A percentile compares a stretch with the other conserved stretches of the same genome.
phyloP scores from a whole-genome alignment of 1,140 invertebrate genomes.

The Limonius californicus region DNA sequence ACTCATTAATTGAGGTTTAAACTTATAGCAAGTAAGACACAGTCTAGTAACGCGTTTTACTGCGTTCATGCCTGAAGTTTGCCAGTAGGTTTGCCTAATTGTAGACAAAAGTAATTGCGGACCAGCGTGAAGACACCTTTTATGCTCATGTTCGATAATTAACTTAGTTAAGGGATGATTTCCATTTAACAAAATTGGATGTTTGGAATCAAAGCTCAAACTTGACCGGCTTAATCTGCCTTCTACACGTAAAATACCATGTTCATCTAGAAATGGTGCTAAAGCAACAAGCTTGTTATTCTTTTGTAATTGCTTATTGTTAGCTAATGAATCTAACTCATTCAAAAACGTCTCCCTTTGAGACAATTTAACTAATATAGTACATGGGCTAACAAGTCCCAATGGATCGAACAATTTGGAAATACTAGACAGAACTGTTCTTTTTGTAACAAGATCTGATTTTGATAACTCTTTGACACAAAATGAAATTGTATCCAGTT shows the following conservation, averaged over 20 bases:
- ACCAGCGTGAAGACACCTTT: conserved; percentile 20
- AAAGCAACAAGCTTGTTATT: background rate
- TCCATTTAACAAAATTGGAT: conserved; percentile 28
- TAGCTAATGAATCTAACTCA: conserved; percentile 12
- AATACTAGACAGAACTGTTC: conserved; percentile 11
- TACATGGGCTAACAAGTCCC: conserved; percentile 5
- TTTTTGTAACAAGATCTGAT: conserved; percentile 7
- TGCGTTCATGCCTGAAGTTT: too few relatives aligned
- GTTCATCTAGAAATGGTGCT: background rate
- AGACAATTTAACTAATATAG: conserved; percentile 18
- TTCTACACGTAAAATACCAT: background rate
- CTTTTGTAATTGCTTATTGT: background rate
- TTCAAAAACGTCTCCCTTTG: conserved; percentile 16
- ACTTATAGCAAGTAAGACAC: conserved; percentile 23
- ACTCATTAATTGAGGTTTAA: conserved; percentile 16
- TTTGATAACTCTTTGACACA: background rate
- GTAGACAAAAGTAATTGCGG: conserved; percentile 17
- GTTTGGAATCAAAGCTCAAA: conserved; percentile 17
- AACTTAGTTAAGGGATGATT: conserved; percentile 27
- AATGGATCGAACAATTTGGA: conserved; percentile 7
- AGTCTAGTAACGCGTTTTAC: conserved; percentile 16
- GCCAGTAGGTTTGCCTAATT: conserved; percentile 24
- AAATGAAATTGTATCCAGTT: background rate
- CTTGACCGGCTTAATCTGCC: background rate
- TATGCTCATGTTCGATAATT: conserved; percentile 25